Conservation (phyloP, 2,888 invertebrate species). For the Eudemis profundana region DNA sequence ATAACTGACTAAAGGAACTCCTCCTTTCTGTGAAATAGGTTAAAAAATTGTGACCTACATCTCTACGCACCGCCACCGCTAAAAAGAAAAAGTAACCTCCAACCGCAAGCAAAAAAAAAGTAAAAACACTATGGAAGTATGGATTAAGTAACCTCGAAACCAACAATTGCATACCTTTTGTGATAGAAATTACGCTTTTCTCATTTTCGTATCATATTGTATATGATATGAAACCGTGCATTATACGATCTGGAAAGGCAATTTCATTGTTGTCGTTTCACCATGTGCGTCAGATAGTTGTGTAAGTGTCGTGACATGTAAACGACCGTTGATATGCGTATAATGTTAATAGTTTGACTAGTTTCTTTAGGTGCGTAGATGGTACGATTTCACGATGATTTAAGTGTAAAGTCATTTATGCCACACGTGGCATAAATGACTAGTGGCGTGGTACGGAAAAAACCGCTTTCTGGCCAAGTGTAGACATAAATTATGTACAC, state of each 20-base stretch:
- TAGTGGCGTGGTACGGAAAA: too few relatives aligned
- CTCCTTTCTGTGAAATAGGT: too few relatives aligned
- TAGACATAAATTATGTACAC: too few relatives aligned
- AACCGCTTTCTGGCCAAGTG: too few relatives aligned
- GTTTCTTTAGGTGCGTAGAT: neutral
- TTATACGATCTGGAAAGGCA: constrained; percentile 22
- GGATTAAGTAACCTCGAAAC: constrained; percentile 16
- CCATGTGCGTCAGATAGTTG: constrained; percentile 23
- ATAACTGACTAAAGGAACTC: too few relatives aligned
- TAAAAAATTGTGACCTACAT: too few relatives aligned
- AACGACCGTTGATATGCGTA: constrained; percentile 11
- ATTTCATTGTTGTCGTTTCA: constrained; percentile 27
- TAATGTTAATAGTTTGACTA: constrained; percentile 7
- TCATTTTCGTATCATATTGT: constrained; percentile 19
- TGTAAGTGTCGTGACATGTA: constrained; percentile 27
- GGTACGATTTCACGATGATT: neutral
- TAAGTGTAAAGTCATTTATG: neutral
- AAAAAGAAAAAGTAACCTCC: neutral
- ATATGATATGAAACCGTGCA: constrained; percentile 29
- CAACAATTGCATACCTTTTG: constrained; percentile 17
- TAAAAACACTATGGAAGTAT: constrained; percentile 7
- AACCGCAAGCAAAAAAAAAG: constrained; percentile 7
- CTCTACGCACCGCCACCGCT: neutral
- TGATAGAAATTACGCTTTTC: constrained; percentile 15
- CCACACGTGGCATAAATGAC: neutral